These are phyloP conservation scores for Eciton burchellii DNA, from an alignment of 1,140 invertebrate genomes.

Conservation along the genomic window DNA sequence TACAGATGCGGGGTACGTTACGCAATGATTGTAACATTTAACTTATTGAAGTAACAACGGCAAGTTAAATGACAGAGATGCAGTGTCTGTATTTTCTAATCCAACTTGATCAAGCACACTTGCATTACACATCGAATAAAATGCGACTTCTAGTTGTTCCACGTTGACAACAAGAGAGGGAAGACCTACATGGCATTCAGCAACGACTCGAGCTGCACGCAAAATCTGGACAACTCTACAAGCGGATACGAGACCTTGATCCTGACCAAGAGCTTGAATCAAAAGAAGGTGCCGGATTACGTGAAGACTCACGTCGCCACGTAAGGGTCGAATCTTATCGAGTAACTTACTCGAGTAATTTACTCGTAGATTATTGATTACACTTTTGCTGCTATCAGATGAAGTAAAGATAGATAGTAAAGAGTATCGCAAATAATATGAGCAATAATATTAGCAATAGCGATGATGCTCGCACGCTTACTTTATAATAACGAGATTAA, in stretches of 20 bases:
- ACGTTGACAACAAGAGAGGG: constrained; percentile 86
- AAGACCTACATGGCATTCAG: constrained; percentile 89
- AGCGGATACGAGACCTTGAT: constrained; percentile 88
- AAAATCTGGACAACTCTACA: constrained; percentile 87
- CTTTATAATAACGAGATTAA: not conserved
- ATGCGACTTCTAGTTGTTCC: constrained; percentile 86
- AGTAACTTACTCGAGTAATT: not conserved
- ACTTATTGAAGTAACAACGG: not conserved
- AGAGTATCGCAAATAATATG: not conserved
- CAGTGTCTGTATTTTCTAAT: not conserved
- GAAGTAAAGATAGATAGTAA: not conserved
- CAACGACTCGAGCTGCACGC: constrained; percentile 89
- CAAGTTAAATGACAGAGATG: not conserved
- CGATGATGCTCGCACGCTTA: not conserved
- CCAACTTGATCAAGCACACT: not conserved
- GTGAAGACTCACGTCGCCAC: constrained; percentile 81
- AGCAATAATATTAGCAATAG: not conserved
- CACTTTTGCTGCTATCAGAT: not conserved
- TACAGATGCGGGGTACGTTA: constrained; percentile 90
- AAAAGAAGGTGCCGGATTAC: constrained; percentile 82
- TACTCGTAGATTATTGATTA: not conserved
- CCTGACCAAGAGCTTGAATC: constrained; percentile 84
- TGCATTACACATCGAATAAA: not conserved
- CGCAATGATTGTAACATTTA: not conserved
- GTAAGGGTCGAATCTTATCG: constrained; percentile 72